Base-by-base conservation (phyloP, 2,797 vertebrate species). In the Gallinago solitaria region DNA sequence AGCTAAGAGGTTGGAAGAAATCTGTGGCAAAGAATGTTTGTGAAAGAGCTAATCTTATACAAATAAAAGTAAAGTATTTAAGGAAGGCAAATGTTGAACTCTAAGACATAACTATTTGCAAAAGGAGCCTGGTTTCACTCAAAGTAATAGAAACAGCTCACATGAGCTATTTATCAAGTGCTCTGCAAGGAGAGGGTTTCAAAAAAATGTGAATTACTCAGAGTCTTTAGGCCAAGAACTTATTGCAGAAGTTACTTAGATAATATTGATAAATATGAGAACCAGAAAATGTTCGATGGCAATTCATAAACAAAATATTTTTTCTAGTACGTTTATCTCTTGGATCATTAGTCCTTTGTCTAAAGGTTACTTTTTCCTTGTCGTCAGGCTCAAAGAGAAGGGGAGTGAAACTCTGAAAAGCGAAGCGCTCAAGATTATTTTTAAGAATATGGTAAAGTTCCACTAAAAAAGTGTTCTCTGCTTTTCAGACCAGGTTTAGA, bases 1-100 rank as follows among this genome's bases (percentile, higher is more conserved):
- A 89, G 57, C 27, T 57, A 61, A 84, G 78, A 75, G 12, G 18
- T 51, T 89, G 71, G 76, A 75, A 93, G 84, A 87, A 90, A 63
- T 79, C 18, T n/a, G 50, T 53, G 41, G 33, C 68, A 64, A 86
- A 71, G 64, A 68, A 83, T 87, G 87, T 83, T 85, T 89, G 75
- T 85, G 78, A 94, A 93, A 71, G 45, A 83, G 69, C 89, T 93
- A 61, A 92, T 97, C 89, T 94, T 92, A 83, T 28, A 87, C 71
- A 94, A 96, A 96, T 70, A 92, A 9, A 90, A 89, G n/a, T 54
- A 4, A 68, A 89, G 47, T 92, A 93, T 95, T 95, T 94, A 87
- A 92, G 87, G 92, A 91, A 95, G 54, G 75, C 76, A 83, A 63
- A 85, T 71, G 61, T 87, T 83, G 84, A 78, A 71, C 57, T 91